A percentile compares a stretch with the other conserved stretches of the same genome.
phyloP scores from a whole-genome alignment of 2,797 vertebrate genomes.

The Poecilia wingei region DNA sequence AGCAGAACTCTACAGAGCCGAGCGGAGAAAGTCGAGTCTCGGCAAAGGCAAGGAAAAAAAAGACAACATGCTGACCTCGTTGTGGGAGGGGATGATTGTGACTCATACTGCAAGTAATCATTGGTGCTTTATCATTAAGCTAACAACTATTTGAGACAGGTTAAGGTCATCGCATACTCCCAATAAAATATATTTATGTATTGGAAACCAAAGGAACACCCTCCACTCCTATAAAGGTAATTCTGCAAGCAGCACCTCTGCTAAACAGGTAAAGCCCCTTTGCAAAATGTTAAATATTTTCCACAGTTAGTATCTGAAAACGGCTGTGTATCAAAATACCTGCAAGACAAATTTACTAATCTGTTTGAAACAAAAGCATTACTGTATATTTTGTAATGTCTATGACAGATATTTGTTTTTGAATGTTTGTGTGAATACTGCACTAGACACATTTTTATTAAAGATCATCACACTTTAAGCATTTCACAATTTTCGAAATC shows the following conservation, averaged over 20 bases:
- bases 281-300: background rate
- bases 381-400: background rate
- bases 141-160: background rate
- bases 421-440: background rate
- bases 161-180: background rate
- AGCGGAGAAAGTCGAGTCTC: slow-evolving; percentile 14
- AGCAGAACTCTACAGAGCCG: slow-evolving; percentile 39
- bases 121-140: slow-evolving; percentile 12
- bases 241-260: background rate
- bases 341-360: background rate
- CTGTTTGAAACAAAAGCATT: background rate
- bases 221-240: background rate
- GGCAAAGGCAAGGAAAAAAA: slow-evolving; percentile 2
- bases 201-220: background rate
- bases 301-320: background rate
- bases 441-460: background rate
- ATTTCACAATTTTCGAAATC: background rate
- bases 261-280: background rate
- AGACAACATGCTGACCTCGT: slow-evolving; percentile 8
- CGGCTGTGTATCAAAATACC: background rate
- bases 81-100: slow-evolving; percentile 6
- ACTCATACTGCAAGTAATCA: background rate
- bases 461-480: background rate
- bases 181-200: background rate
- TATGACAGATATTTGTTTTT: background rate